Evolutionary conservation across 2,113 vertebrate genomes (phyloP).

Genomic region (Casuarius casuarius): DNA sequence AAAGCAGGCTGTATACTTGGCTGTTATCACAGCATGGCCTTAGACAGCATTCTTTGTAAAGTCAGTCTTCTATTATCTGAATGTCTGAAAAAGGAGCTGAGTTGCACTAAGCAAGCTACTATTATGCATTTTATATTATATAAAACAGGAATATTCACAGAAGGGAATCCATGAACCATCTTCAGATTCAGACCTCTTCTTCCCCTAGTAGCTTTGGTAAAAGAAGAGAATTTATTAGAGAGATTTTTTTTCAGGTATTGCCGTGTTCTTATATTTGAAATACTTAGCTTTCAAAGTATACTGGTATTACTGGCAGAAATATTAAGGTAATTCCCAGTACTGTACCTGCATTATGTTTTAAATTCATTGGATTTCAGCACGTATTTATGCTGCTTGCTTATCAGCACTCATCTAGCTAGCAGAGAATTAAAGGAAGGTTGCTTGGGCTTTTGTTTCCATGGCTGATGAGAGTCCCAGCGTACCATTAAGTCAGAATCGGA

Average conservation of each 20-base stretch:
- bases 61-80: not conserved
- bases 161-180: not conserved
- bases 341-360: not conserved
- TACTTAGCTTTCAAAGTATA: not conserved
- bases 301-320: not conserved
- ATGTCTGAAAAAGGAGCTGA: not conserved
- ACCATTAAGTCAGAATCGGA: not conserved
- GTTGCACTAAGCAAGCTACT: not conserved
- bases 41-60: not conserved
- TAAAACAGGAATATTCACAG: not conserved
- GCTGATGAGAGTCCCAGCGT: not conserved
- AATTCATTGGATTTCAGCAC: not conserved
- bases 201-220: not conserved
- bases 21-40: not conserved
- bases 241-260: not conserved
- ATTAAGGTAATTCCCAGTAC: not conserved
- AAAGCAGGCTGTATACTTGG: not conserved
- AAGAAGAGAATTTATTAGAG: not conserved
- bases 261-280: not conserved
- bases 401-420: not conserved
- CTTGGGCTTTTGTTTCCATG: constrained; percentile 30
- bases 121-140: not conserved
- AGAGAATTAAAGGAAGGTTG: constrained; percentile 31
- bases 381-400: not conserved
- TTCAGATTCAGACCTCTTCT: not conserved